Conservation (phyloP, 2,797 vertebrate genomes). For the Tapera naevia region DNA sequence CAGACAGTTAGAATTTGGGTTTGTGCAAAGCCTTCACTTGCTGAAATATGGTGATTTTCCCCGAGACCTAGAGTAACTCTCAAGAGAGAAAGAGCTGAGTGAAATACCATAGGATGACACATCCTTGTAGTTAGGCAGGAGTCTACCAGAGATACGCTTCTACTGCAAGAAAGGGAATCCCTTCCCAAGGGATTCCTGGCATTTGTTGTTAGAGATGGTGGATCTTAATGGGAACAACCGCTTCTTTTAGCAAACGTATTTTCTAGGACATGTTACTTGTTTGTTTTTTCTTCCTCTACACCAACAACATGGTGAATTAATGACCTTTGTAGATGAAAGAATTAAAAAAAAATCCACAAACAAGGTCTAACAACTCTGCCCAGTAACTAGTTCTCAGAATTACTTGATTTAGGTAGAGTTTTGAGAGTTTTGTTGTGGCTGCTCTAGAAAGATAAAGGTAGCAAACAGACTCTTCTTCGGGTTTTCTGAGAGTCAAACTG, state of each 20-base stretch:
- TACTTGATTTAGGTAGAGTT: not conserved
- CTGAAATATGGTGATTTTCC: not conserved
- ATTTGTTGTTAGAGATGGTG: not conserved
- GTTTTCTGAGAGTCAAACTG: not conserved
- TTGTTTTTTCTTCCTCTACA: not conserved
- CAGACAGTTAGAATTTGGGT: not conserved
- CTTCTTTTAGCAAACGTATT: not conserved
- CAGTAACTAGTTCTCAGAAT: not conserved
- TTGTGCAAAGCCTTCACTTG: not conserved
- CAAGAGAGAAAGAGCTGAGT: not conserved
- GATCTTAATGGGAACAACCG: not conserved
- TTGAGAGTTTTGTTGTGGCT: not conserved
- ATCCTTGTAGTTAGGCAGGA: not conserved
- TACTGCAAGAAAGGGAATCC: not conserved
- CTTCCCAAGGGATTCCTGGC: not conserved
- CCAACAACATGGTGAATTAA: not conserved
- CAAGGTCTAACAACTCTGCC: not conserved
- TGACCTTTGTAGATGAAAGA: not conserved
- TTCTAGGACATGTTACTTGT: not conserved
- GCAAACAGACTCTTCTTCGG: not conserved
- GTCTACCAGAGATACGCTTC: not conserved
- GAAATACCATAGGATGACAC: not conserved
- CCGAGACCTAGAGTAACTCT: not conserved
- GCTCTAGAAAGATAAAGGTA: not conserved
- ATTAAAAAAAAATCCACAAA: not conserved